phyloP scores from a whole-genome alignment of 2,113 vertebrate species.

The Atherinomorus stipes region DNA sequence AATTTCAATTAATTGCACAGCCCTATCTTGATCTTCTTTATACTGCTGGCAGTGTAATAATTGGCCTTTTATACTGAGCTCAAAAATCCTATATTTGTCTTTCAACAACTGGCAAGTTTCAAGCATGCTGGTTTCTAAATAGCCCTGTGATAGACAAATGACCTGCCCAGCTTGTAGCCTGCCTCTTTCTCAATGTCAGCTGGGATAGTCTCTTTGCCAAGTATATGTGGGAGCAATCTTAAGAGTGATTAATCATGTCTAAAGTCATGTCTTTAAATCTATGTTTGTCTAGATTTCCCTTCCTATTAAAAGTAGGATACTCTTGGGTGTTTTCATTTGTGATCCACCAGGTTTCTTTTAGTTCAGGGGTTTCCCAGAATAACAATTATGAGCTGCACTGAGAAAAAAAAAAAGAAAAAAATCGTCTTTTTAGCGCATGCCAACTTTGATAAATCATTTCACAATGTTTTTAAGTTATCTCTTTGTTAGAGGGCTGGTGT shows the following conservation, averaged over 20 bases:
- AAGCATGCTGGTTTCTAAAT: background rate
- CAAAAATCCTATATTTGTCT: constrained; percentile 6
- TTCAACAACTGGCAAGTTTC: background rate
- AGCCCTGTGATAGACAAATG: background rate
- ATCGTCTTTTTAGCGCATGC: background rate
- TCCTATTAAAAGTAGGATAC: background rate
- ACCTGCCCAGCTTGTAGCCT: constrained; percentile 1
- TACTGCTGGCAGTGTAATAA: background rate
- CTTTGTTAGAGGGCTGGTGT: constrained; percentile 47
- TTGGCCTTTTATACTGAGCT: background rate
- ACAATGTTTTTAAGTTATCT: constrained; percentile 34
- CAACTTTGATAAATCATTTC: constrained; percentile 7
- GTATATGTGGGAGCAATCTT: background rate
- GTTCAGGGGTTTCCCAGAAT: too few species aligned
- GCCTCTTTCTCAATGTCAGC: background rate
- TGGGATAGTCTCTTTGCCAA: background rate
- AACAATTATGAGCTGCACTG: background rate
- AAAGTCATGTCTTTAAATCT: background rate
- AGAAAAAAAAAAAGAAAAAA: background rate
- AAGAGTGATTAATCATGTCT: background rate
- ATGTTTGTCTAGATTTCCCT: background rate
- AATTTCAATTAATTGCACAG: too few species aligned
- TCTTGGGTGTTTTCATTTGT: background rate
- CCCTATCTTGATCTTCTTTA: background rate
- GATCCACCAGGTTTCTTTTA: background rate